Evolutionary conservation across 1,140 invertebrate genomes (phyloP), one percentile per base, ranked within the genome.

Genomic region (Neodiprion lecontei): DNA sequence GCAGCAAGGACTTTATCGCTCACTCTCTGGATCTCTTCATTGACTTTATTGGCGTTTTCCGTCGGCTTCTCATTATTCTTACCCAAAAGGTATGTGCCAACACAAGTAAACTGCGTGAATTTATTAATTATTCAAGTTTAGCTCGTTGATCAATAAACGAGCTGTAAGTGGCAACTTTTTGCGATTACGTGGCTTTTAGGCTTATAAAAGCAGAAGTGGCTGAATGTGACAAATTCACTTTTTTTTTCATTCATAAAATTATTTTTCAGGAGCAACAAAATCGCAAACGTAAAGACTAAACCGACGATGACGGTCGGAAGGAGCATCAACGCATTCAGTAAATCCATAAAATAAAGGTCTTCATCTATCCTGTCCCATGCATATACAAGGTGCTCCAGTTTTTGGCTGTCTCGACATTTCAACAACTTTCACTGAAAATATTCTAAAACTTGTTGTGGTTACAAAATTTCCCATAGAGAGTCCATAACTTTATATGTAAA

Each of bases 11-110:
- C 88, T 98, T 96, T 84, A 94, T 99, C 71, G 91, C 92, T 85
- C 96, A 98, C 87, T 93, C 96, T 10, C 88, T 98, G 74, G 94
- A 97, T 84, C 89, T 99, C 21, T 98, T 99, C 89, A 92, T 98
- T 82, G 97, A 99, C 84, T 95, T 98, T 79, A 91, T 98, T 84
- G 92, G 94, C 79, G 92, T 99, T 83, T 98, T 99, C 93, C 93
- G 95, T 82, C 92, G 95, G 79, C 88, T 99, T 78, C 83, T 98
- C 49, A 93, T 98, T 80, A 95, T 99, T 81, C 90, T 99, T 72
- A 93, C 95, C 71, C 93, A 96, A 85, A 97, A 96, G 92, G 96
- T 96, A 90, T 40, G 28, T 17, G 53, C 9, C 53, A 17, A 1
- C 28, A 40, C 1, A 40, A 40, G 28, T 40, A 5, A 40, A 40